phyloP scores from a whole-genome alignment of 1,140 invertebrate genomes.

The Brachionus rotundiformis region DNA sequence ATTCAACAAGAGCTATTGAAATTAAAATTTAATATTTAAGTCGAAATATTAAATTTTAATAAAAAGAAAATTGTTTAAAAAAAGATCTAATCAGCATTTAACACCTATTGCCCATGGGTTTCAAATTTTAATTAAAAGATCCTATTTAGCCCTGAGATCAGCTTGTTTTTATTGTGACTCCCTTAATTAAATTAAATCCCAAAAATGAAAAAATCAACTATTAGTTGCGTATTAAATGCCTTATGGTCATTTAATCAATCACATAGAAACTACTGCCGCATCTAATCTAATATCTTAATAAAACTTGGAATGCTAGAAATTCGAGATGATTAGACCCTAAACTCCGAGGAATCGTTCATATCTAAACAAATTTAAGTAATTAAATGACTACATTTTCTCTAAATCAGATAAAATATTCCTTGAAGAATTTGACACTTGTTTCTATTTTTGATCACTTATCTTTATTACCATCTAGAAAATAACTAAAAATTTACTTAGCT shows the following conservation, averaged over 20 bases:
- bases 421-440: background rate
- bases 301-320: background rate
- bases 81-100: constrained; percentile 26
- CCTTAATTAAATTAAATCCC: constrained; percentile 25
- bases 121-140: constrained; percentile 32
- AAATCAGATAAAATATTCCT: background rate
- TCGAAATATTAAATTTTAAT: no score
- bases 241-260: background rate
- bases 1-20: background rate
- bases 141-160: constrained; percentile 22
- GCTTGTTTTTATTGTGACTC: constrained; percentile 5
- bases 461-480: background rate
- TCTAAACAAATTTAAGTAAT: background rate
- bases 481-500: background rate
- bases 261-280: background rate
- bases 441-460: background rate
- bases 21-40: constrained; percentile 24
- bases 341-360: background rate
- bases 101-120: constrained; percentile 18
- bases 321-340: background rate
- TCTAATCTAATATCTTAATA: constrained; percentile 16
- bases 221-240: constrained; percentile 7
- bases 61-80: background rate
- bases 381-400: background rate
- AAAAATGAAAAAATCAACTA: constrained; percentile 7